A percentile compares a stretch with the other conserved stretches of the same genome.
phyloP scores from a whole-genome alignment of 1,140 invertebrate genomes.

The Elymnias hypermnestra region DNA sequence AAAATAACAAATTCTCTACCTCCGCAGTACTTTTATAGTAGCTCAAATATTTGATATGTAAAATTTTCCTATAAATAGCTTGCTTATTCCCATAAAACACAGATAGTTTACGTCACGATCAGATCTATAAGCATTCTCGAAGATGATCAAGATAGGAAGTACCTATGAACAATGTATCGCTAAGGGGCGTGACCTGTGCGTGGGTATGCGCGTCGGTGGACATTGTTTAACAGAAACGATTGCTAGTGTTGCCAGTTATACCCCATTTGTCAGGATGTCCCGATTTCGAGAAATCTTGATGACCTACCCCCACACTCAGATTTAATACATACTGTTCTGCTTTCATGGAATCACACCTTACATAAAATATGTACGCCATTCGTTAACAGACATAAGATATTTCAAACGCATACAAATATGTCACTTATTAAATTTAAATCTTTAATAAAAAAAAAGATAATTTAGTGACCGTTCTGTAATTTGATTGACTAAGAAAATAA shows the following conservation, averaged over 20 bases:
- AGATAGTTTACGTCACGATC: slow-evolving; percentile 37
- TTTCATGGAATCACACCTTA: too few species aligned
- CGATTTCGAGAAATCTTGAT: slow-evolving; percentile 3
- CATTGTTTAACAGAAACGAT: slow-evolving; percentile 50
- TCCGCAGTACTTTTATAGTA: not conserved
- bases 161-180: slow-evolving; percentile 46
- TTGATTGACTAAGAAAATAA: too few species aligned
- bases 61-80: slow-evolving; percentile 18
- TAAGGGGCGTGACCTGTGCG: slow-evolving; percentile 48
- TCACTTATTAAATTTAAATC: too few species aligned
- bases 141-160: slow-evolving; percentile 42
- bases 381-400: too few species aligned
- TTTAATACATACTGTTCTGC: too few species aligned
- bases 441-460: too few species aligned
- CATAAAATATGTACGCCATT: too few species aligned
- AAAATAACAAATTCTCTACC: too few species aligned
- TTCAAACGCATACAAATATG: too few species aligned
- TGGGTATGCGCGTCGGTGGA: slow-evolving; percentile 55
- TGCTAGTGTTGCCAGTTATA: not conserved
- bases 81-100: slow-evolving; percentile 17
- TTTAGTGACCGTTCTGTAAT: too few species aligned
- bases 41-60: slow-evolving; percentile 7
- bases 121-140: slow-evolving; percentile 46
- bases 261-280: slow-evolving; percentile 16
- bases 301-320: too few species aligned